Percentiles rank a stretch among this genome's conserved stretches.
Conservation (phyloP, 2,113 vertebrate genomes). For the Varanus salvator region DNA sequence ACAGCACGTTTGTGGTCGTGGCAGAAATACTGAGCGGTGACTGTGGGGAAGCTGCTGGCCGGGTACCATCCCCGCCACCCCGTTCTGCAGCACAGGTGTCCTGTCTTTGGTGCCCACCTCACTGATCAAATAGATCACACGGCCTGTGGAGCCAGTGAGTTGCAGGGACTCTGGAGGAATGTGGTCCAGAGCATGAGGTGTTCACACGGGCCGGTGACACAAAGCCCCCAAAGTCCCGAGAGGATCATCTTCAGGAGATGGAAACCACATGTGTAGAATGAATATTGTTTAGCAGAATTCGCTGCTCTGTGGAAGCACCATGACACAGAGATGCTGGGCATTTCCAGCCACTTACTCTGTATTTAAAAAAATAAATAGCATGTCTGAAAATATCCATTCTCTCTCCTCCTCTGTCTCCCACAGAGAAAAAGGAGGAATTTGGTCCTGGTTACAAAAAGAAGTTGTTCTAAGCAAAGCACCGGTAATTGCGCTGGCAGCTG, state of each 20-base stretch:
- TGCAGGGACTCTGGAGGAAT: not conserved
- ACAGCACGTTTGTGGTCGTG: not conserved
- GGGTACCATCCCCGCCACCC: too few relatives aligned
- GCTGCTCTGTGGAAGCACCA: constrained; percentile 2
- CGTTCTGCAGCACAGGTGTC: too few relatives aligned
- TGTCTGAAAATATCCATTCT: not conserved
- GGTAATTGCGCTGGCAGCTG: not conserved
- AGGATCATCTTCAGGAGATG: not conserved
- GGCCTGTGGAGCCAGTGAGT: not conserved
- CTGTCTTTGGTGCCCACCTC: not conserved
- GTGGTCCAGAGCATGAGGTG: not conserved
- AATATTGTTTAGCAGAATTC: not conserved
- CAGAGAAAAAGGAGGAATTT: not conserved
- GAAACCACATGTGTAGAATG: not conserved
- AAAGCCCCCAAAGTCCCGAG: too few relatives aligned
- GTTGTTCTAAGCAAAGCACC: constrained; percentile 7
- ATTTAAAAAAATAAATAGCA: accelerated
- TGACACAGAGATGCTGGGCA: not conserved
- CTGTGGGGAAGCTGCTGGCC: too few relatives aligned
- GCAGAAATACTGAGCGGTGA: too few relatives aligned
- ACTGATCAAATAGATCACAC: too few relatives aligned
- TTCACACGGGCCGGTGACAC: too few relatives aligned
- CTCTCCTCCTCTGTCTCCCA: not conserved
- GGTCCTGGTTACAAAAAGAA: not conserved
- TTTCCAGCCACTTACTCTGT: not conserved